These are phyloP conservation scores for Andrena bucephala DNA, from an alignment of 2,888 invertebrate genomes.

Conservation along the genomic window DNA sequence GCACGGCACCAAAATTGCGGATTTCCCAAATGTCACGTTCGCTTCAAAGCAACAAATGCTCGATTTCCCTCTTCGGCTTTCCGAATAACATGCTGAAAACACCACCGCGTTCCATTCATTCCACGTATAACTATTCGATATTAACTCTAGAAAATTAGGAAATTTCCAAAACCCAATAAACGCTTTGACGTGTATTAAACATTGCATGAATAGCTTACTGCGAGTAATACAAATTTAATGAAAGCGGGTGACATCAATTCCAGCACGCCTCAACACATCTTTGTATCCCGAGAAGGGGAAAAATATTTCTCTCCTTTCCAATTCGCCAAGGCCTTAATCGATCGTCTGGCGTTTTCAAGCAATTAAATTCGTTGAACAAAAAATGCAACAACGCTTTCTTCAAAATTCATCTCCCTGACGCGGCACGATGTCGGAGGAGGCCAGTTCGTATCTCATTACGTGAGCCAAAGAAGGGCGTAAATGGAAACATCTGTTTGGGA, in stretches of 20 bases:
- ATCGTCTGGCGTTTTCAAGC: slow-evolving; percentile 7
- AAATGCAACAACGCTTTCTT: neutral
- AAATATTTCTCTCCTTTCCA: neutral
- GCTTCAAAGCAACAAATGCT: slow-evolving; percentile 67
- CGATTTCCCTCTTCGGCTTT: slow-evolving; percentile 30
- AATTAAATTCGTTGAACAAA: slow-evolving; percentile 15
- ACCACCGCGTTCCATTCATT: slow-evolving; percentile 1
- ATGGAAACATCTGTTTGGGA: slow-evolving; percentile 82
- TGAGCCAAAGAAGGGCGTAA: slow-evolving; percentile 63
- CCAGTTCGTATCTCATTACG: slow-evolving; percentile 18
- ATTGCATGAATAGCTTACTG: neutral
- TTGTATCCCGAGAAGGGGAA: neutral
- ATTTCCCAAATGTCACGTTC: slow-evolving; percentile 68
- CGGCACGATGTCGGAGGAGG: neutral
- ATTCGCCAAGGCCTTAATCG: slow-evolving; percentile 21
- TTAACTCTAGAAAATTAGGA: slow-evolving; percentile 30
- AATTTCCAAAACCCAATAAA: slow-evolving; percentile 22
- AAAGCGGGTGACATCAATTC: slow-evolving; percentile 38
- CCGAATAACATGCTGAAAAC: slow-evolving; percentile 38
- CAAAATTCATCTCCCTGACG: slow-evolving; percentile 7
- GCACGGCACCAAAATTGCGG: slow-evolving; percentile 60
- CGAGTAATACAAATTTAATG: slow-evolving; percentile 35
- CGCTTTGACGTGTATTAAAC: slow-evolving; percentile 1
- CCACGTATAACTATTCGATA: slow-evolving; percentile 18
- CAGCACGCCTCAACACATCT: slow-evolving; percentile 37